Conservation (phyloP, 2,888 invertebrate species). For the Lochmaea capreae region DNA sequence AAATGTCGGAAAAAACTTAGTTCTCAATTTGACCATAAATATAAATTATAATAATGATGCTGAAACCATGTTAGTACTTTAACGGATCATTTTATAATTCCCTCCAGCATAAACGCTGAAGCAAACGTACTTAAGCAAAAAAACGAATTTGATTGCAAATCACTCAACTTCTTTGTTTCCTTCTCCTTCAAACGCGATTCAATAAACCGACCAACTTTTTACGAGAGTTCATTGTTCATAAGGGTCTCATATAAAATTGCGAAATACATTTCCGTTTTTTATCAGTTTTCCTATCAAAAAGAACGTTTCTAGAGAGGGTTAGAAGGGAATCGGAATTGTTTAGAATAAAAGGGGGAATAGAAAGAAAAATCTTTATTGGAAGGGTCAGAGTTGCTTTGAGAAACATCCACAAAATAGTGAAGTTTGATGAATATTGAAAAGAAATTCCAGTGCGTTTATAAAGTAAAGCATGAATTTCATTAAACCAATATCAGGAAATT, state of each 20-base stretch:
- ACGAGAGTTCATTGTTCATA: conserved; percentile 34
- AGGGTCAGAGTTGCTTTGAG: not conserved
- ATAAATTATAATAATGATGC: not conserved
- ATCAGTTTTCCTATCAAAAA: conserved; percentile 27
- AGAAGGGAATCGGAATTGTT: not conserved
- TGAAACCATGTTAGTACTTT: not conserved
- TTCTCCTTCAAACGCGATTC: conserved; percentile 24
- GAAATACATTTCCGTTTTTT: conserved; percentile 33
- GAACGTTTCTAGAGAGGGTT: not conserved
- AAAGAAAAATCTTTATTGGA: not conserved
- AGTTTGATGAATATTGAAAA: too few species aligned
- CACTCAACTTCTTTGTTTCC: conserved; percentile 1
- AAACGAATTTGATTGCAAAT: conserved; percentile 10
- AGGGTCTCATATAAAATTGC: conserved; percentile 32
- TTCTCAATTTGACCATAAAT: not conserved
- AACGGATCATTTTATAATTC: not conserved
- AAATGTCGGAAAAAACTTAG: too few species aligned
- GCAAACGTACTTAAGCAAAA: not conserved
- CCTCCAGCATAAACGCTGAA: not conserved
- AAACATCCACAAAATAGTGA: too few species aligned
- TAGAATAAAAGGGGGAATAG: not conserved
- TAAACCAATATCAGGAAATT: too few species aligned
- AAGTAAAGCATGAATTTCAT: too few species aligned
- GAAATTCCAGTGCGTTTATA: too few species aligned
- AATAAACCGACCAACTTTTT: conserved; percentile 32